Evolutionary conservation across 2,888 invertebrate genomes (phyloP), one percentile per base, ranked within the genome.

Genomic region (Lingula anatina): DNA sequence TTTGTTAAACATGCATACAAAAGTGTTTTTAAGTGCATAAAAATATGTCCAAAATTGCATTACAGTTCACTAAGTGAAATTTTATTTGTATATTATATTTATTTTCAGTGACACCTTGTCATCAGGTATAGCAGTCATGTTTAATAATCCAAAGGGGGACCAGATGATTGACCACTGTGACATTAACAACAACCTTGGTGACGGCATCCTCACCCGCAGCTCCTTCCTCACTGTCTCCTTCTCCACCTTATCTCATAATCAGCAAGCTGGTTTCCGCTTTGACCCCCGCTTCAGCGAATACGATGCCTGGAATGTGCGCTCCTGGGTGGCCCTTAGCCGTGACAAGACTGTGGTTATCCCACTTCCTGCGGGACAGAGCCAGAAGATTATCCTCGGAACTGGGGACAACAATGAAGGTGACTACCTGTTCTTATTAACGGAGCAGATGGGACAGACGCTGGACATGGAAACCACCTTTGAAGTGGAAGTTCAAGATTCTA

Each of bases 51-150:
- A n/a, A n/a, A n/a, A n/a, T n/a, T n/a, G n/a, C n/a, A n/a, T n/a
- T n/a, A n/a, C n/a, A n/a, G n/a, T n/a, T n/a, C n/a, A n/a, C n/a
- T n/a, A n/a, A n/a, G n/a, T n/a, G n/a, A n/a, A n/a, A n/a, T n/a
- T n/a, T n/a, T n/a, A n/a, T n/a, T n/a, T n/a, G n/a, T n/a, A n/a
- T n/a, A n/a, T n/a, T n/a, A n/a, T n/a, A n/a, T n/a, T n/a, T n/a
- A n/a, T n/a, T n/a, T 82, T 97, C 20, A 81, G 84, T 0, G 85
- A 93, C 68, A 96, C 95, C 72, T 85, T 89, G 46, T 89, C 91
- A 64, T 93, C 95, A 70, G 99, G 97, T 0, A 80, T 99, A 26
- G 95, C 94, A 27, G 84, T 99, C 37, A 80, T 95, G 52, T 96
- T 95, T 77, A 91, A 95, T 0, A 94, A 99, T 77, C 86, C 96